Evolutionary conservation across 2,113 vertebrate genomes (phyloP).

Genomic region (Felis chaus): DNA sequence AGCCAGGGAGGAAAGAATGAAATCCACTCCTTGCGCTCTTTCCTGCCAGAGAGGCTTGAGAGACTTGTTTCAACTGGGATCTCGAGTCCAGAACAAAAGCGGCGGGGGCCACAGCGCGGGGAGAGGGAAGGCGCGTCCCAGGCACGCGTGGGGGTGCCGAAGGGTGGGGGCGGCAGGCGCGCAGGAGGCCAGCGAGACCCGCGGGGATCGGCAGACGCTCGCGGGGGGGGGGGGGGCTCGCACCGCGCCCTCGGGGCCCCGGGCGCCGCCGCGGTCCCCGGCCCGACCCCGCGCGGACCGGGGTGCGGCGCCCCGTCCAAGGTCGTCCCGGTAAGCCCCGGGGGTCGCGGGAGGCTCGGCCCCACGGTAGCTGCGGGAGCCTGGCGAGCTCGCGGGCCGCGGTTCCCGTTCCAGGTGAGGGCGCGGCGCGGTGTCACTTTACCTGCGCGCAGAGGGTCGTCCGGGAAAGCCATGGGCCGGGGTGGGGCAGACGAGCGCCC

Average conservation of each 20-base stretch:
- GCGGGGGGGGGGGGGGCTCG: no score
- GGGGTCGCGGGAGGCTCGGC: not conserved
- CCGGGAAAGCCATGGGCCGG: conserved; percentile 80
- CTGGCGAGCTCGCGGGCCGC: not conserved
- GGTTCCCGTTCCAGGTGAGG: not conserved
- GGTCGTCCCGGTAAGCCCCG: not conserved
- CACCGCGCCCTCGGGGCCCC: not conserved
- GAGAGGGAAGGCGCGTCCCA: not conserved
- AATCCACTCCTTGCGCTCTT: not conserved
- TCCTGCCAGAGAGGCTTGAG: not conserved
- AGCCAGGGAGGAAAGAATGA: not conserved
- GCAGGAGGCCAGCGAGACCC: no score
- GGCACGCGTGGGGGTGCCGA: not conserved
- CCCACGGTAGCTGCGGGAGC: not conserved
- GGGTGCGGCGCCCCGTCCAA: not conserved
- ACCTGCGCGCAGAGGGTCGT: conserved; percentile 79
- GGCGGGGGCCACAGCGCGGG: not conserved
- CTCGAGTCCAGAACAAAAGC: conserved; percentile 63
- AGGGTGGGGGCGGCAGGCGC: not conserved
- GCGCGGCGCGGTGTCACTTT: conserved; percentile 8
- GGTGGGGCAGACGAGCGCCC: not conserved
- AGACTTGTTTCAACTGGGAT: conserved; percentile 52
- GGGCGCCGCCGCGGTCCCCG: not conserved
- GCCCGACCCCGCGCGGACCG: no score
- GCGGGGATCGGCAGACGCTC: not conserved